Evolutionary conservation across 2,113 vertebrate genomes (phyloP).

Genomic region (Panurus biarmicus): DNA sequence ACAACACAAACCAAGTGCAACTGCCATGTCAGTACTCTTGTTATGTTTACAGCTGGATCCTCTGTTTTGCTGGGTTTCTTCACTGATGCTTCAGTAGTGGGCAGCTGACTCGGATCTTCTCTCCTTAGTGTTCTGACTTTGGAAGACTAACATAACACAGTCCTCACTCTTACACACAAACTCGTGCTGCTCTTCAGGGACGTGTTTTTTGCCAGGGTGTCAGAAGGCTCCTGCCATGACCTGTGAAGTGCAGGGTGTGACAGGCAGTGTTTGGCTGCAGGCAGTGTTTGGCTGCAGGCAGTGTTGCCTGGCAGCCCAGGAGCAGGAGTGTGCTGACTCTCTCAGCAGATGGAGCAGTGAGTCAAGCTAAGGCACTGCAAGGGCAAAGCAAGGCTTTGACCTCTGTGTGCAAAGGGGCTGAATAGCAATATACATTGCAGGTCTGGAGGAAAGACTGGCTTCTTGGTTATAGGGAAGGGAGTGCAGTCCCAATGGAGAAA

Average conservation of each 20-base stretch:
- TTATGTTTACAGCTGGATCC: neutral
- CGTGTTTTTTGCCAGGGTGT: fast-evolving
- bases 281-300: neutral
- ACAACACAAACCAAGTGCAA: no score
- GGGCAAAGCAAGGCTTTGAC: neutral
- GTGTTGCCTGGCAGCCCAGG: neutral
- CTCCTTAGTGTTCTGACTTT: neutral
- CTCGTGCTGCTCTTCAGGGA: neutral
- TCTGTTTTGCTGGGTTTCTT: neutral
- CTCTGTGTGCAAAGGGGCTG: neutral
- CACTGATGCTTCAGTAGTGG: neutral
- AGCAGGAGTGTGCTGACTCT: neutral
- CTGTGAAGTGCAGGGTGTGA: neutral
- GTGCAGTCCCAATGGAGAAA: neutral
- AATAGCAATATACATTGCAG: neutral
- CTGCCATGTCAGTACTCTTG: neutral
- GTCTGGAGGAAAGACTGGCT: neutral
- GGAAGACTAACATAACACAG: neutral
- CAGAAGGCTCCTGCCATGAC: neutral
- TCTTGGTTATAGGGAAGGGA: neutral
- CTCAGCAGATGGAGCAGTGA: conserved; percentile 34
- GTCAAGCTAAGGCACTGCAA: neutral
- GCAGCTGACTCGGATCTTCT: neutral
- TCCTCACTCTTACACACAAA: neutral
- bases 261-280: neutral